Percentiles rank a stretch among this genome's conserved stretches.
These are phyloP conservation scores for Ctenicera cuprea DNA, from an alignment of 2,888 invertebrate species.

Conservation along the genomic window DNA sequence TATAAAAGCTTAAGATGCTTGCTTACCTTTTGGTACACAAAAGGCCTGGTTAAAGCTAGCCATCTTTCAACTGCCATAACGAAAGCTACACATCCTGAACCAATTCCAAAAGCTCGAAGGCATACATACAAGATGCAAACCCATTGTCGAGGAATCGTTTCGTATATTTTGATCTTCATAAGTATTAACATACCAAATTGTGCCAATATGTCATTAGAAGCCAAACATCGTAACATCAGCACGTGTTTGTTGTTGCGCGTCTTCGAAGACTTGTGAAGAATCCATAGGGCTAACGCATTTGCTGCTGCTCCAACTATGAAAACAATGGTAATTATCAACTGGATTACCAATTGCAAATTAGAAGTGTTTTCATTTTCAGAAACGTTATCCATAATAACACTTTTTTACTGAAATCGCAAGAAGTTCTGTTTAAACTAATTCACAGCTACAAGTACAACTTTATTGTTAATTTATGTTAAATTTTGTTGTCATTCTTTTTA, in stretches of 20 bases:
- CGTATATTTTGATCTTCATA: constrained; percentile 76
- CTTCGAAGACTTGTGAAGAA: constrained; percentile 82
- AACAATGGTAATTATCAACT: constrained; percentile 74
- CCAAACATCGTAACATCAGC: constrained; percentile 85
- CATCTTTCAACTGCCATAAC: constrained; percentile 93
- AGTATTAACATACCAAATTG: constrained; percentile 85
- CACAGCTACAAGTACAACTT: not conserved
- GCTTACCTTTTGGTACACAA: constrained; percentile 89
- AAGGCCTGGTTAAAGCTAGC: constrained; percentile 90
- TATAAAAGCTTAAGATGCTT: no score
- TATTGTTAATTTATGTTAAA: constrained; percentile 9
- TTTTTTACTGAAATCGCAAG: not conserved
- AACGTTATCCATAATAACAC: constrained; percentile 30
- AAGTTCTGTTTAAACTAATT: not conserved
- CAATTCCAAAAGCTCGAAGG: constrained; percentile 88
- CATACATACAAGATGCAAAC: constrained; percentile 83
- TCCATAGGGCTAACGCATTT: constrained; percentile 85
- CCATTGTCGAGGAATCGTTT: constrained; percentile 71
- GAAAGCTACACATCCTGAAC: constrained; percentile 91
- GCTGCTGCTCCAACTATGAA: constrained; percentile 83
- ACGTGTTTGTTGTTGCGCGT: constrained; percentile 88
- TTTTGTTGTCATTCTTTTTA: not conserved
- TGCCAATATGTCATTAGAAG: constrained; percentile 87
- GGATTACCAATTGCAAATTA: constrained; percentile 56
- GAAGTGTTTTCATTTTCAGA: not conserved